Percentiles rank a stretch among this genome's conserved stretches.
Evolutionary conservation across 2,797 vertebrate species (phyloP).

Genomic region (Miichthys miiuy): DNA sequence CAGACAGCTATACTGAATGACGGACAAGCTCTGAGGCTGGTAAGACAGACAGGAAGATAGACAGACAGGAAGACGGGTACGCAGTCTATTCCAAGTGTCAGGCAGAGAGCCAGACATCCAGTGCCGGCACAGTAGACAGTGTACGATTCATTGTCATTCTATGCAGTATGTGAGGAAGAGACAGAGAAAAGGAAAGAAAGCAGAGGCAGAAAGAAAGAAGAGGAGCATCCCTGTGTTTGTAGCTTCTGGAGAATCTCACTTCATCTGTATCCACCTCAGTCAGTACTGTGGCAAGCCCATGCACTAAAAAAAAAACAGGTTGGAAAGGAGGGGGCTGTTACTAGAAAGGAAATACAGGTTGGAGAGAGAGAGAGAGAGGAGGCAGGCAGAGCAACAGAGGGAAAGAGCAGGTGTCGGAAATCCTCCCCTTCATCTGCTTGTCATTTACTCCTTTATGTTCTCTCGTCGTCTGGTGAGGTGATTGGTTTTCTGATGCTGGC

Average conservation of each 20-base stretch:
- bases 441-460: constrained; percentile 79
- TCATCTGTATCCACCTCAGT: constrained; percentile 60
- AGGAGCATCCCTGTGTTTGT: constrained; percentile 52
- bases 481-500: constrained; percentile 74
- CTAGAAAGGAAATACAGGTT: constrained; percentile 70
- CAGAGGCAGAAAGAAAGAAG: constrained; percentile 26
- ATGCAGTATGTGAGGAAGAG: constrained; percentile 54
- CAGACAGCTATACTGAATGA: constrained; percentile 63
- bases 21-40: constrained; percentile 58
- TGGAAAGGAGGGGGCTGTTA: constrained; percentile 45
- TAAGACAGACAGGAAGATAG: constrained; percentile 38
- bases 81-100: constrained; percentile 64
- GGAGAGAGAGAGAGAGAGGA: constrained; percentile 24
- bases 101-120: constrained; percentile 69
- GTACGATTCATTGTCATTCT: constrained; percentile 75
- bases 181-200: constrained; percentile 47
- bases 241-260: constrained; percentile 62
- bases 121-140: constrained; percentile 56
- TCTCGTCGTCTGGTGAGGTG: constrained; percentile 62
- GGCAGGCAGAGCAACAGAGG: constrained; percentile 57
- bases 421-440: constrained; percentile 82
- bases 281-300: constrained; percentile 46
- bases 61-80: constrained; percentile 53
- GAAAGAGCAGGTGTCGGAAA: constrained; percentile 81
- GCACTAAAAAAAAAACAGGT: constrained; percentile 47